Evolutionary conservation across 2,113 vertebrate genomes (phyloP), one percentile per base, ranked within the genome.

Genomic region (Vidua chalybeata): DNA sequence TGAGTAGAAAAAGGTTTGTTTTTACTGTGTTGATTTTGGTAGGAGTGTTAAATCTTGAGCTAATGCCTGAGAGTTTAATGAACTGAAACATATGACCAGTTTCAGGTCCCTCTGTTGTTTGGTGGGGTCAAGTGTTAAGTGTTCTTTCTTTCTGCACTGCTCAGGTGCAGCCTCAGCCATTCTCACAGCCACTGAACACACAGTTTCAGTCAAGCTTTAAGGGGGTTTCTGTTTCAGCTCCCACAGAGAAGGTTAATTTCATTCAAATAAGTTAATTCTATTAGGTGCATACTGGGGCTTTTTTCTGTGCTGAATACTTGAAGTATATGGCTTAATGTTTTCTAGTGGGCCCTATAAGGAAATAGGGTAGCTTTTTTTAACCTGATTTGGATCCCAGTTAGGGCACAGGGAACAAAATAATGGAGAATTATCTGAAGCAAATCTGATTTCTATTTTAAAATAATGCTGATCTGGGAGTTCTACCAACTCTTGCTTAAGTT

Each of bases 81-180:
- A 62, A 27, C 33, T 56, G 46, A 33, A 84, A 26, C 4, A 4
- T 21, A 35, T 28, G 41, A 45, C 3, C 22, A 11, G 26, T 62
- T 88, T 79, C 0, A 5, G 21, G 58, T 92, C 46, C 24, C 7
- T 74, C n/a, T 71, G 55, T 28, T 87, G 11, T 56, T 80, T 77
- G 22, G 5, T 54, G 49, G 6, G 2, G 9, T 63, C 3, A 1
- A 27, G 13, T 62, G 9, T 27, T 4, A 74, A 45, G 1, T 12
- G 8, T 27, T 20, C 19, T 62, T 80, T 1, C 10, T 59, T 61
- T 71, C 61, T 46, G 3, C 24, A 24, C 24, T 45, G 0, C 19
- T 30, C 5, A 45, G 33, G n/a, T 71, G 43, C 31, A n/a, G 48
- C 11, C 26, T 43, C 52, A 85, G 2, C 66, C 22, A 11, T 43